Evolutionary conservation across 2,888 invertebrate species (phyloP).

Genomic region (Melieria picta): DNA sequence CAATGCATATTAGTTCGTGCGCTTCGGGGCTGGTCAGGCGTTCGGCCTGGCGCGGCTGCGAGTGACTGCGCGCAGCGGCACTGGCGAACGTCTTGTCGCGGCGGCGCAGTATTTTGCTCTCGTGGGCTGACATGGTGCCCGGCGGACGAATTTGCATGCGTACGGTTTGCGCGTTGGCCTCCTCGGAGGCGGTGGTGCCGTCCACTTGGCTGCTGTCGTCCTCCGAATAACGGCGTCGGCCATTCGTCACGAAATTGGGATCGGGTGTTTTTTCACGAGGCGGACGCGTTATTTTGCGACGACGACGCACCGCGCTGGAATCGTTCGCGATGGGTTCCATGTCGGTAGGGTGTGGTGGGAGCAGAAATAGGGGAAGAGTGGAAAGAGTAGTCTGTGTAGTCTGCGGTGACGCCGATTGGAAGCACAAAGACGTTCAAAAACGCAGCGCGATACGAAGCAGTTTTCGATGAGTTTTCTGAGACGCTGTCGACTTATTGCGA

Average conservation of each 20-base stretch:
- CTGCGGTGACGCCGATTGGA: neutral
- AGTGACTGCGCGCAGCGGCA: constrained; percentile 65
- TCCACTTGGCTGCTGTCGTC: constrained; percentile 49
- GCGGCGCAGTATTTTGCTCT: constrained; percentile 63
- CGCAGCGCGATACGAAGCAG: neutral
- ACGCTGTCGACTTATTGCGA: too few relatives aligned
- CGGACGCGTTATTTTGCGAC: constrained; percentile 70
- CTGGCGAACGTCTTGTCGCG: constrained; percentile 62
- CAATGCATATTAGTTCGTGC: constrained; percentile 52
- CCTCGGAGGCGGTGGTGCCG: constrained; percentile 40
- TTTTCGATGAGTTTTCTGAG: too few relatives aligned
- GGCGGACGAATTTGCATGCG: constrained; percentile 60
- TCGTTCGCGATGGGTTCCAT: constrained; percentile 47
- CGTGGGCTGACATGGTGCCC: constrained; percentile 59
- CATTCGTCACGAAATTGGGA: constrained; percentile 39
- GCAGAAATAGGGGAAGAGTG: neutral
- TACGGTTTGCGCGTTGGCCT: constrained; percentile 48
- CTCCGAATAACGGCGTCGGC: constrained; percentile 47
- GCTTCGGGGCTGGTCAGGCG: constrained; percentile 59
- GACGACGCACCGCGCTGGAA: constrained; percentile 57
- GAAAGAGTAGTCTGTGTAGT: neutral
- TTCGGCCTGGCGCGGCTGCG: constrained; percentile 61
- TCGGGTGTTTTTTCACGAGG: constrained; percentile 74
- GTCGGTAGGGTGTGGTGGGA: neutral
- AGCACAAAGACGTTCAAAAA: neutral